These are phyloP conservation scores for Hipparchia semele DNA, from an alignment of 2,888 invertebrate genomes.

Conservation along the genomic window DNA sequence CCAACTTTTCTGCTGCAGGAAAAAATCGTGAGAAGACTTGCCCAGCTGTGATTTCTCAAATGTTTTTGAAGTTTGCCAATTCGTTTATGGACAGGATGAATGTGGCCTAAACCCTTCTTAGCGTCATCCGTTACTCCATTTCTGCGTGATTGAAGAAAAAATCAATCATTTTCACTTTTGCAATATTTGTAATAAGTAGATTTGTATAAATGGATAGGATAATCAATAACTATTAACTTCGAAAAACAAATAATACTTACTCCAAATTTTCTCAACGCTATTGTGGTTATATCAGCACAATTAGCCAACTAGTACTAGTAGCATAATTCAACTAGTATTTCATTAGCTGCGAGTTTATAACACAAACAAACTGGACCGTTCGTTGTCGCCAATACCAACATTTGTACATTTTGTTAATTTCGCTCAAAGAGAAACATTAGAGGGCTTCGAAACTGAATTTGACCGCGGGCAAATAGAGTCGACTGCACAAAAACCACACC, in stretches of 20 bases:
- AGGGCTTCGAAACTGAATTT: constrained; percentile 54
- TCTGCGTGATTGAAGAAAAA: no score
- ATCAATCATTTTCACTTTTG: no score
- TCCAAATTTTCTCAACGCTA: background rate
- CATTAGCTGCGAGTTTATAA: constrained; percentile 20
- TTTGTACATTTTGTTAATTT: constrained; percentile 52
- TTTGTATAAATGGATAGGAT: no score
- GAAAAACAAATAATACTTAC: background rate
- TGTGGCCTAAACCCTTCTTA: no score
- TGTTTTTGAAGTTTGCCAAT: no score
- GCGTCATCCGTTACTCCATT: no score
- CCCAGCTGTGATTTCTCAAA: no score
- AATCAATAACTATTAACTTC: no score
- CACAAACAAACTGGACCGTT: constrained; percentile 19
- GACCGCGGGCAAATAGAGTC: constrained; percentile 65
- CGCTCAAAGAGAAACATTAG: constrained; percentile 59
- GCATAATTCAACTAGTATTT: constrained; percentile 7
- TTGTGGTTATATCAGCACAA: background rate
- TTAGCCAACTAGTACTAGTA: constrained; percentile 4
- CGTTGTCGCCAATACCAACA: constrained; percentile 36
- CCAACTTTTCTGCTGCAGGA: no score
- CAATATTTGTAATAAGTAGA: no score
- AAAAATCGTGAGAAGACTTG: no score
- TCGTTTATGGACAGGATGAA: no score
- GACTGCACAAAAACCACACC: constrained; percentile 56